Percentiles rank a stretch among this genome's conserved stretches.
Conservation (phyloP, 2,113 vertebrate species). For the Chionodraco myersi region DNA sequence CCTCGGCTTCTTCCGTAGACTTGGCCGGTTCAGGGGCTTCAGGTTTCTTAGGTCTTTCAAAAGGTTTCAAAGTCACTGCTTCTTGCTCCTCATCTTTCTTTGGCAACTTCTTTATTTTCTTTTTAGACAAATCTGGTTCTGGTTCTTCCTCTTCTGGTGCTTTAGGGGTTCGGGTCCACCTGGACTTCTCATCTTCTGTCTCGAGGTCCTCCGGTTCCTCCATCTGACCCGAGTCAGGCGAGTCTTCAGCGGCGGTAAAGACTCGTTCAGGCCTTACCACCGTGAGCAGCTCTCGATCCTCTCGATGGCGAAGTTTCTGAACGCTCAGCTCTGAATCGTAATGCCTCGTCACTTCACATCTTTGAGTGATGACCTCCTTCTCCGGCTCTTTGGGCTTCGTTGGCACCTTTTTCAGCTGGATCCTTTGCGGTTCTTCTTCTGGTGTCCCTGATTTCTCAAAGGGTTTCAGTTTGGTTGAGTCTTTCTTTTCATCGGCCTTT, state of each 20-base stretch:
- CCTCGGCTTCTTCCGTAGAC: constrained; percentile 32
- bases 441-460: constrained; percentile 58
- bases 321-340: constrained; percentile 52
- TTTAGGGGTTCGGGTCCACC: constrained; percentile 64
- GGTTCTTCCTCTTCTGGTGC: constrained; percentile 37
- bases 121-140: constrained; percentile 59
- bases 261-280: constrained; percentile 45
- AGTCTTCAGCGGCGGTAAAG: constrained; percentile 33
- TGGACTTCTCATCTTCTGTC: constrained; percentile 52
- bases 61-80: constrained; percentile 69
- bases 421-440: constrained; percentile 64
- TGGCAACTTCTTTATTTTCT: constrained; percentile 70
- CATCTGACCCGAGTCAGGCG: constrained; percentile 20
- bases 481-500: constrained; percentile 57
- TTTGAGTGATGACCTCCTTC: constrained; percentile 60
- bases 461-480: constrained; percentile 66
- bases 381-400: constrained; percentile 67
- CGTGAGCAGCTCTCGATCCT: constrained; percentile 48
- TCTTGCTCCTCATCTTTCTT: constrained; percentile 64
- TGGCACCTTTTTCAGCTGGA: constrained; percentile 71
- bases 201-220: constrained; percentile 34
- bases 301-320: constrained; percentile 45
- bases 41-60: constrained; percentile 64
- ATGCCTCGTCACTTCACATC: constrained; percentile 35
- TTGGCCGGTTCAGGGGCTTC: constrained; percentile 32